A percentile compares a stretch with the other conserved stretches of the same genome.
These are phyloP conservation scores for Agelas oroides DNA, from an alignment of 37 sponge, comb jelly and placozoan species.

Conservation along the genomic window DNA sequence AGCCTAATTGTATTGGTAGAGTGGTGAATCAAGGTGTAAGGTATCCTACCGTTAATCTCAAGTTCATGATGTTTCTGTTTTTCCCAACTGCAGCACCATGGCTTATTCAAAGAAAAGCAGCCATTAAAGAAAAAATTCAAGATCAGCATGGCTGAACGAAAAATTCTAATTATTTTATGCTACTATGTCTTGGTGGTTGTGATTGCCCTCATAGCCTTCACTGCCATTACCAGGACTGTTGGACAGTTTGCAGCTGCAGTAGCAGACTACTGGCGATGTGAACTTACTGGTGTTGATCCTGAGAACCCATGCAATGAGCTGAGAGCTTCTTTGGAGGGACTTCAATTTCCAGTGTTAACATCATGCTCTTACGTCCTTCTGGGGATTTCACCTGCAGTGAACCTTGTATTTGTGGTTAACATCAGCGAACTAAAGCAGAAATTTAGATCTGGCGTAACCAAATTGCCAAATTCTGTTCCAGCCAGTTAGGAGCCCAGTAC, in stretches of 20 bases:
- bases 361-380: conserved; percentile 3
- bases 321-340: background rate
- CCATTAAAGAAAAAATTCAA: background rate
- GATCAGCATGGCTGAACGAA: conserved; percentile 36
- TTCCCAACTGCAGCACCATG: background rate
- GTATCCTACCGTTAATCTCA: too few relatives aligned
- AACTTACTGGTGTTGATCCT: background rate
- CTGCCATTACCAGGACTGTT: background rate
- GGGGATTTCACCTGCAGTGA: conserved; percentile 22
- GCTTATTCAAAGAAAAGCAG: background rate
- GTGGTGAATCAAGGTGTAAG: too few relatives aligned
- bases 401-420: conserved; percentile 15
- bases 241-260: background rate
- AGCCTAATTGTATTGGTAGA: too few relatives aligned
- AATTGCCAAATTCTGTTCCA: too few relatives aligned
- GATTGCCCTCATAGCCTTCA: conserved; percentile 1
- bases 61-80: too few relatives aligned
- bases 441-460: background rate
- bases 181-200: conserved; percentile 27
- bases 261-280: conserved; percentile 13
- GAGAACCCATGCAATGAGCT: conserved; percentile 6
- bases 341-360: background rate
- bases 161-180: conserved; percentile 37
- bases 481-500: too few relatives aligned
- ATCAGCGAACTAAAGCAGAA: background rate